Conservation (phyloP, 2,888 invertebrate species). For the Polydrusus pterygomalis region DNA sequence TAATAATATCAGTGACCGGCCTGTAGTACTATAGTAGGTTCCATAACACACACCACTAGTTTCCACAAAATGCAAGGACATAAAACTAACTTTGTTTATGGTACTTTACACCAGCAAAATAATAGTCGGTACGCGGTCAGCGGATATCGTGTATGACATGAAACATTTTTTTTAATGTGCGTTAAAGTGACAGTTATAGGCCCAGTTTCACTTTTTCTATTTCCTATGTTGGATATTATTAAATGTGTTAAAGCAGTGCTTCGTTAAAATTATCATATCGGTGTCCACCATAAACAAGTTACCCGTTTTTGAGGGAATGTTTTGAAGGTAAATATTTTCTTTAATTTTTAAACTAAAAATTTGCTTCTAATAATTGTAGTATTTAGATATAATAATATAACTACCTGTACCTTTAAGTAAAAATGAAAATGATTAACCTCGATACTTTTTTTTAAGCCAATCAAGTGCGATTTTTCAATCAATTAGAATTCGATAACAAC, state of each 20-base stretch:
- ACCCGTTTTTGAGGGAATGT: not conserved
- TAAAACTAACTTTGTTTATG: constrained; percentile 46
- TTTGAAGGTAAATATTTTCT: constrained; percentile 1
- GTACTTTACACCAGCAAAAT: constrained; percentile 50
- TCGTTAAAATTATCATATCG: constrained; percentile 8
- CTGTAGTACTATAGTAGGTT: constrained; percentile 20
- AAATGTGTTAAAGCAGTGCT: constrained; percentile 8
- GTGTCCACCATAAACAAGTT: not conserved
- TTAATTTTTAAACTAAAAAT: not conserved
- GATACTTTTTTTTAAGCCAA: no score
- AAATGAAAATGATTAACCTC: no score
- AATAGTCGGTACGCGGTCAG: constrained; percentile 35
- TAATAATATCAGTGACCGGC: constrained; percentile 7
- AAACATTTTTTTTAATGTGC: not conserved
- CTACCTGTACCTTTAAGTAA: no score
- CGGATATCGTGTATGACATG: constrained; percentile 12
- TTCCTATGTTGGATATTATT: not conserved
- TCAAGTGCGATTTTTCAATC: no score
- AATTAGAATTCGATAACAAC: no score
- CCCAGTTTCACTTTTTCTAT: constrained; percentile 13
- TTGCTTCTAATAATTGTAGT: no score
- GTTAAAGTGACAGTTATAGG: constrained; percentile 8
- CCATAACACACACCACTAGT: constrained; percentile 43
- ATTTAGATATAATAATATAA: no score
- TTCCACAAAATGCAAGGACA: constrained; percentile 52